phyloP scores from a whole-genome alignment of 2,888 invertebrate species.

The Pecten maximus region DNA sequence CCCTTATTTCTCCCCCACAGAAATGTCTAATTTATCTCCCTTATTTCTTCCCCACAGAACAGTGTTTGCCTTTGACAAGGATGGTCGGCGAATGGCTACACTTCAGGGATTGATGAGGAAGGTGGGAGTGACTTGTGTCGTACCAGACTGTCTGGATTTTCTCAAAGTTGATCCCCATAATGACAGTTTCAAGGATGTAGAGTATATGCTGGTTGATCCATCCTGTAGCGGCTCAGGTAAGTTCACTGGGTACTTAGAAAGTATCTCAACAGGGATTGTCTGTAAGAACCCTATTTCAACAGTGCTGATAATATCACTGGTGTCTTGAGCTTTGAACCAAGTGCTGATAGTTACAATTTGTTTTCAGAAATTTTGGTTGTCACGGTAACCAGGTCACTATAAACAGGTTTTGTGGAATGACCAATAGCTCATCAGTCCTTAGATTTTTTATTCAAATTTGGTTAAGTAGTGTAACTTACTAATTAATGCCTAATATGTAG shows the following conservation, averaged over 20 bases:
- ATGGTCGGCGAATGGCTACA: slow-evolving; percentile 79
- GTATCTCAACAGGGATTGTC: not conserved
- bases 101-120: slow-evolving; percentile 73
- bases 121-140: slow-evolving; percentile 88
- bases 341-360: not conserved
- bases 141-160: slow-evolving; percentile 88
- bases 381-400: no score
- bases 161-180: slow-evolving; percentile 86
- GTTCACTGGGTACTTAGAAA: not conserved
- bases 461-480: no score
- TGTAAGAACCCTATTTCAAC: not conserved
- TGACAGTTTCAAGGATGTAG: slow-evolving; percentile 84
- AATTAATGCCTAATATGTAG: no score
- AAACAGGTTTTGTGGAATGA: no score
- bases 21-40: not conserved
- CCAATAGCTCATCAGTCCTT: no score
- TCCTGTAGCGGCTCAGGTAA: slow-evolving; percentile 96
- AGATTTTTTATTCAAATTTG: no score
- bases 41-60: slow-evolving; percentile 68
- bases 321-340: not conserved
- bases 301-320: not conserved
- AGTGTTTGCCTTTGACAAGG: slow-evolving; percentile 92
- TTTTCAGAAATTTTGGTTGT: no score
- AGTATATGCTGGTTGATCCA: slow-evolving; percentile 97
- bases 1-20: not conserved